These are phyloP conservation scores for Drosophila fungiperda DNA, from an alignment of 2,888 invertebrate genomes.

Conservation along the genomic window DNA sequence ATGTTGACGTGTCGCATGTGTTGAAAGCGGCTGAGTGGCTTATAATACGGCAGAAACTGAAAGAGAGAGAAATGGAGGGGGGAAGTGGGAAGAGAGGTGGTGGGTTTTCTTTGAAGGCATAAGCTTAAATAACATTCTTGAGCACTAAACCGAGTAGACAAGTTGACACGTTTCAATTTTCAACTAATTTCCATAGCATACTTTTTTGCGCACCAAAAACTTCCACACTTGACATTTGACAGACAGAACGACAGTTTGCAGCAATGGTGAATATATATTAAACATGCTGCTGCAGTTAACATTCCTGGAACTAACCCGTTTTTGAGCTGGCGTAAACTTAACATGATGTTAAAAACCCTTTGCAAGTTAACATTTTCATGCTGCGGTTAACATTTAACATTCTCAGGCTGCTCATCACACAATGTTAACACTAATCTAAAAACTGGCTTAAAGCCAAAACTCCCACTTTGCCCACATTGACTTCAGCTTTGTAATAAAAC, in stretches of 20 bases:
- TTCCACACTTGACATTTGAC: neutral
- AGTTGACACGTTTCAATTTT: slow-evolving; percentile 4
- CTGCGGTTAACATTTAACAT: neutral
- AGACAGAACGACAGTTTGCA: neutral
- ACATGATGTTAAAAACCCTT: neutral
- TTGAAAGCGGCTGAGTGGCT: slow-evolving; percentile 32
- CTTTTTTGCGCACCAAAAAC: slow-evolving; percentile 1
- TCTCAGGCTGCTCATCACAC: neutral
- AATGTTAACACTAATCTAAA: neutral
- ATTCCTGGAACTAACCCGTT: neutral
- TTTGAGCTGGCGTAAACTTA: neutral
- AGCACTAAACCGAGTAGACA: neutral
- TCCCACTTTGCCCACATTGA: neutral
- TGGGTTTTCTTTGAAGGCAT: neutral
- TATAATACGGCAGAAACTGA: slow-evolving; percentile 2
- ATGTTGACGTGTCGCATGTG: slow-evolving; percentile 78
- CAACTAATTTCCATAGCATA: slow-evolving; percentile 4
- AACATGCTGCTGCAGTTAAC: neutral
- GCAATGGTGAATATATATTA: neutral
- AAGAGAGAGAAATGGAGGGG: neutral
- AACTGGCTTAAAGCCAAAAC: neutral
- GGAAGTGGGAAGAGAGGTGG: neutral
- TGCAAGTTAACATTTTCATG: neutral
- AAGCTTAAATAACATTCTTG: slow-evolving; percentile 13
- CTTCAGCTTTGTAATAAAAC: neutral